Base-by-base conservation (phyloP, 2,888 invertebrate species). In the Leptinotarsa juncta region DNA sequence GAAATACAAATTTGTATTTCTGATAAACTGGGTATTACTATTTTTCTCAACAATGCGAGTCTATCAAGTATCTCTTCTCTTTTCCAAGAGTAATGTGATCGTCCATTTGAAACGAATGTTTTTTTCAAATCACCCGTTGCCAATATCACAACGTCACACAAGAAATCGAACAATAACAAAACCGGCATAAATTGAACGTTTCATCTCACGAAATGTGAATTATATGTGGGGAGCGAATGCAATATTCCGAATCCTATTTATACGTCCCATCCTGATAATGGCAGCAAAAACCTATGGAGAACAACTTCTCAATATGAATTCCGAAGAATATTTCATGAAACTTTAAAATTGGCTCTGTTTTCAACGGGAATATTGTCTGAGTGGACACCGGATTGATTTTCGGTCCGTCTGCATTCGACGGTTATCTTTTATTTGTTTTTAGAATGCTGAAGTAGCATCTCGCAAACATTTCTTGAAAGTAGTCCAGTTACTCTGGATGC, bases 381-480 rank as follows among this genome's bases (percentile, higher is more conserved):
- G 62, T 69, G 77, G 77, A 71, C 74, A 74, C 53, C 57, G 74
- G 60, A 77, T 77, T 77, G 77, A 74, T 77, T 74, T 74, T 77
- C 72, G 67, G 72, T 77, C 70, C 62, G 72, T 72, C 74, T 77
- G 70, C 70, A 66, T 66, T 68, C 53, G 55, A 32, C 53, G 49
- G 23, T 55, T 57, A 48, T 62, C 62, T 69, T 57, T 57, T 69
- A 15, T 55, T 68, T 55, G 32, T 55, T 55, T 67, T 57, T 42
- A 20, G 55, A 49, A 49, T 48, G 57, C 57, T 60, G 48, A 26
- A 69, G 57, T 69, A 57, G 48, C 69, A 69, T 69, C 49, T 57
- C 69, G n/a, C 57, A 32, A 69, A 57, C 42, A 42, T 60, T 53
- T 62, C 62, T 62, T 62, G 62, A 62, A 62, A 62, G 62, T 32